Evolutionary conservation across 2,888 invertebrate genomes (phyloP), one percentile per base, ranked within the genome.

Genomic region (Parnassius apollo): DNA sequence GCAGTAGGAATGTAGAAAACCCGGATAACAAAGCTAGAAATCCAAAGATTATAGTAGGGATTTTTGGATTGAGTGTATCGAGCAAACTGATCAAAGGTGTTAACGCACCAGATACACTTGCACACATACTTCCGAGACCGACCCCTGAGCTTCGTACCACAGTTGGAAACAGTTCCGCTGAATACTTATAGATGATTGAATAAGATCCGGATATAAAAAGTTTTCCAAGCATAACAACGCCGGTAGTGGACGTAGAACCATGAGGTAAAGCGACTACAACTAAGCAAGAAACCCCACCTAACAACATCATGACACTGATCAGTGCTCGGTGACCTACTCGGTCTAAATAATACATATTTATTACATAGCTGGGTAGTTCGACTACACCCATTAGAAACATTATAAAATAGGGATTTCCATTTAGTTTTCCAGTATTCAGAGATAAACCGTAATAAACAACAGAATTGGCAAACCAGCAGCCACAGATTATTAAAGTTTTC

Each of bases 381-480:
- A 97, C 96, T 1, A 96, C 84, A 0, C 94, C 95, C 93, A 95
- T 94, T 2, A 97, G 90, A 76, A 96, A 96, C 67, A 96, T 88
- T 68, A 96, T 95, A 13, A 97, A 91, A 80, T 94, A 97, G 0
- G 97, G 97, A 83, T 97, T 96, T 18, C 96, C 97, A 57, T 94
- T 93, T 9, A 97, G 85, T 75, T 94, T 96, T 9, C 96, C 96
- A 2, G 96, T 94, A 73, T 95, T 96, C 42, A 97, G 86, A 0
- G 97, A 96, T 1, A 97, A 86, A 0, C 97, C 97, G 71, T 97
- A 97, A 82, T 97, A 97, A 0, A 95, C 96, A 22, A 97, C 93
- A 0, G 97, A 95, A 80, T 96, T 97, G 13, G 96, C 96, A 75
- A 97, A 96, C 97, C 97, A 97, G 71, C 95, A 95, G 22, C 96